Base-by-base conservation (phyloP, 2,888 invertebrate genomes). In the Gnatocerus cornutus region DNA sequence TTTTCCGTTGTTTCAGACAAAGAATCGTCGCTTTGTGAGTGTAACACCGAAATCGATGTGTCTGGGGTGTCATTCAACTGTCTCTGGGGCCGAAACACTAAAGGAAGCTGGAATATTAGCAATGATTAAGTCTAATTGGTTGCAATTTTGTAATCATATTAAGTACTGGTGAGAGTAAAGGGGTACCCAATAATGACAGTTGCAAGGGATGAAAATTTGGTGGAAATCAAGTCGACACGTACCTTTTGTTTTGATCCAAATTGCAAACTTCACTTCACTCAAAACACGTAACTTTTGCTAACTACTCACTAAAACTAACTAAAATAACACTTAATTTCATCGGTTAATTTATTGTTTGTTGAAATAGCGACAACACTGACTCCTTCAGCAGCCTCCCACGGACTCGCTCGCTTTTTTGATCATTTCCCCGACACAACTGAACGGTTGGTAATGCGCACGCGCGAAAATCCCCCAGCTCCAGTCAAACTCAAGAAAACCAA, bases 171-270 rank as follows among this genome's bases (percentile, higher is more conserved):
- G 10, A 46, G 30, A 13, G 10, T 5, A 29, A 21, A 39, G 41
- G 41, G 21, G 16, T 7, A n/a, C n/a, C n/a, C n/a, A n/a, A n/a
- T n/a, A n/a, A n/a, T n/a, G n/a, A n/a, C n/a, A n/a, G n/a, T n/a
- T n/a, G n/a, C n/a, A n/a, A n/a, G n/a, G 21, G 10, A 12, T 13
- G n/a, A 10, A 9, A 5, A 12, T 29, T 33, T n/a, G 1, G 33
- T 33, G 3, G 6, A 21, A 33, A 33, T 33, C 33, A 4, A 33
- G 33, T n/a, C 33, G 6, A 33, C 9, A 33, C 10, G 29, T 46
- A 59, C 59, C 59, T 59, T 59, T 59, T 39, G 39, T 59, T 45
- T 29, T 30, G 45, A 59, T 59, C 59, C 59, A 46, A 58, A 39
- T 16, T 16, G 43, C 12, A 9, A 56, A 16, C 21, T 41, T 4